These are phyloP conservation scores for Plebejus anna DNA, from an alignment of 2,888 invertebrate genomes.

Conservation along the genomic window DNA sequence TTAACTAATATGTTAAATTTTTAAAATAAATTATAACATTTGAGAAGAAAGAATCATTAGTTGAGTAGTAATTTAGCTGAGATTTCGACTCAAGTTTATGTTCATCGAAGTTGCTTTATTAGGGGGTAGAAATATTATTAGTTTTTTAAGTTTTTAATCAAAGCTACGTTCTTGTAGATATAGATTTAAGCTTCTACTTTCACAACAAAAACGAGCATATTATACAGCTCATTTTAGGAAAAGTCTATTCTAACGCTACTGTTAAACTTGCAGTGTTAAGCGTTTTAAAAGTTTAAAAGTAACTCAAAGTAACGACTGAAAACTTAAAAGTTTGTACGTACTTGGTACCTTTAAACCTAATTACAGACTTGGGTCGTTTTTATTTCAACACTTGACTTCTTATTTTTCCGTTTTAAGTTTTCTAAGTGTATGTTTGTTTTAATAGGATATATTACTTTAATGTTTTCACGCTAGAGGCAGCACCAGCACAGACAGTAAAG, in stretches of 20 bases:
- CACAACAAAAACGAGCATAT: background rate
- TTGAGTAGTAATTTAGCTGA: no score
- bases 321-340: background rate
- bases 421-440: no score
- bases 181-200: background rate
- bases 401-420: background rate
- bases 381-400: background rate
- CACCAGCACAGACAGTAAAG: no score
- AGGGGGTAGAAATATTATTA: no score
- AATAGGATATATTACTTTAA: no score
- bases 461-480: no score
- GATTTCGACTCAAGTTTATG: no score
- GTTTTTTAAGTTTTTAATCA: background rate
- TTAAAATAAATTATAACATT: no score
- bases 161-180: background rate
- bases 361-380: background rate
- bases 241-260: background rate
- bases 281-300: slow-evolving; percentile 15
- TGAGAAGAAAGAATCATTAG: no score
- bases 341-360: background rate
- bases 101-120: no score
- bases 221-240: background rate
- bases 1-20: no score
- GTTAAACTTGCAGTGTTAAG: background rate
- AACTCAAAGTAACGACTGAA: background rate